Conservation (phyloP, 2,113 vertebrate species). For the Felis catus region F.catus_Fca126_mat1.0 CM031413.1:52559501-52560000, state of each 20-base stretch:
- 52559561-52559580: not conserved
- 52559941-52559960: conserved; percentile 17
- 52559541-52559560: not conserved
- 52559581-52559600: not conserved
- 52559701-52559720: not conserved
- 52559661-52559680: not conserved
- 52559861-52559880: not conserved
- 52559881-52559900: conserved; percentile 5
- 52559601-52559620: not conserved
- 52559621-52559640: conserved; percentile 6
- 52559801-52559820: not conserved
- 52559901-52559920: not conserved
- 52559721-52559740: not conserved
- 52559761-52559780: not conserved
- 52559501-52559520: not conserved
- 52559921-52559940: conserved; percentile 7
- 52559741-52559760: not conserved
- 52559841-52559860: not conserved
- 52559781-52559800: not conserved
- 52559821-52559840: not conserved
- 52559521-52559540: not conserved
- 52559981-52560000: conserved; percentile 44
- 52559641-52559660: not conserved
- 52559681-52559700: not conserved
- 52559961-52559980: conserved; percentile 21